Evolutionary conservation across 2,113 vertebrate genomes (phyloP).

Genomic region (Phylloscopus whistleri): DNA sequence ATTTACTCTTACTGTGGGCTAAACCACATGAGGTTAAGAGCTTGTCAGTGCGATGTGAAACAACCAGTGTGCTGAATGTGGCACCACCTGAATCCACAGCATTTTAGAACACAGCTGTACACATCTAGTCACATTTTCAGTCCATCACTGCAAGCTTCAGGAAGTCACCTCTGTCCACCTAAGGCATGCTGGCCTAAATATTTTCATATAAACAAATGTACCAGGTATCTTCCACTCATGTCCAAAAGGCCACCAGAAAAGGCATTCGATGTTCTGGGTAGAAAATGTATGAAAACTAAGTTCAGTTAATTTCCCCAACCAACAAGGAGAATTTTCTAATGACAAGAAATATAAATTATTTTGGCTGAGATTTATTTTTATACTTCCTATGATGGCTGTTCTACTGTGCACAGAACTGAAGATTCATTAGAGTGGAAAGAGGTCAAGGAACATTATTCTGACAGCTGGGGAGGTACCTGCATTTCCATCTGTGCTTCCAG

Average conservation of each 20-base stretch:
- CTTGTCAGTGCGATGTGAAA: not conserved
- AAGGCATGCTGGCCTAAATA: not conserved
- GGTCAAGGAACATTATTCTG: conserved; percentile 10
- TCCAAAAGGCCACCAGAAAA: not conserved
- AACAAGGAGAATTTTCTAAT: not conserved
- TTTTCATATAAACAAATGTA: not conserved
- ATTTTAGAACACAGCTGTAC: not conserved
- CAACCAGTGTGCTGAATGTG: not conserved
- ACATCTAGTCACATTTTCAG: not conserved
- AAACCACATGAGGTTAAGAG: not conserved
- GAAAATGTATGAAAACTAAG: not conserved
- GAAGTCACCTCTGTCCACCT: not conserved
- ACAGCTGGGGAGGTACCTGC: conserved; percentile 22
- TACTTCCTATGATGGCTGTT: not conserved
- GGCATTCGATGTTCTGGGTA: not conserved
- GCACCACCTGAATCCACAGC: not conserved
- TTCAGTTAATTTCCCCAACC: not conserved
- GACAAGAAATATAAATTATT: not conserved
- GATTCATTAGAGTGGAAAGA: conserved; percentile 25
- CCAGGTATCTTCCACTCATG: not conserved
- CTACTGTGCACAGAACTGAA: not conserved
- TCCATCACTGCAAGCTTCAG: not conserved
- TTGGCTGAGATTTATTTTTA: conserved; percentile 2
- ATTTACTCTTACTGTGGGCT: not conserved
- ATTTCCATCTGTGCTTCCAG: conserved; percentile 4